Conservation (phyloP, 2,797 vertebrate species). For the Balearica regulorum region DNA sequence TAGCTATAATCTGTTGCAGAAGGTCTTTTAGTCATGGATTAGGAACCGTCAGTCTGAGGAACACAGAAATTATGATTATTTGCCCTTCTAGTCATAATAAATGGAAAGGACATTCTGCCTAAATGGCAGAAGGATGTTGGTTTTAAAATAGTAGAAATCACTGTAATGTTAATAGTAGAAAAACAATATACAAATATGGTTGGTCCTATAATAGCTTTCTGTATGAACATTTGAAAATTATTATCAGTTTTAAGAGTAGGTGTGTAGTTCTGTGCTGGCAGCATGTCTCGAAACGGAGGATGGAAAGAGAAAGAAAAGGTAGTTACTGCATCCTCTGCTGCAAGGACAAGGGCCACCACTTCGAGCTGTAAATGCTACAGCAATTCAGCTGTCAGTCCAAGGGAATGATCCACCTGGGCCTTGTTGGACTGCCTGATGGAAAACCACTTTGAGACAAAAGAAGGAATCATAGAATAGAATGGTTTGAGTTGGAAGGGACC, state of each 20-base stretch:
- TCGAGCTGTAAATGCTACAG: background rate
- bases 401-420: background rate
- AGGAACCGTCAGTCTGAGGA: background rate
- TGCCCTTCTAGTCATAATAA: background rate
- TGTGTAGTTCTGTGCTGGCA: background rate
- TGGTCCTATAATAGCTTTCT: background rate
- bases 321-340: background rate
- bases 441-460: background rate
- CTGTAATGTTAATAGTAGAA: background rate
- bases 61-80: background rate
- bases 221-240: background rate
- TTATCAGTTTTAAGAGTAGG: background rate
- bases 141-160: background rate
- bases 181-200: background rate
- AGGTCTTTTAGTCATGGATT: background rate
- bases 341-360: background rate
- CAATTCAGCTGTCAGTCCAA: background rate
- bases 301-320: background rate
- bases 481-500: too few relatives aligned
- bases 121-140: background rate
- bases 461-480: background rate
- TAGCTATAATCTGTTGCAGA: background rate
- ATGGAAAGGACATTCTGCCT: background rate
- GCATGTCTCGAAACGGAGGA: background rate
- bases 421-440: background rate